Base-by-base conservation (phyloP, 2,113 vertebrate species). In the Tichodroma muraria region DNA sequence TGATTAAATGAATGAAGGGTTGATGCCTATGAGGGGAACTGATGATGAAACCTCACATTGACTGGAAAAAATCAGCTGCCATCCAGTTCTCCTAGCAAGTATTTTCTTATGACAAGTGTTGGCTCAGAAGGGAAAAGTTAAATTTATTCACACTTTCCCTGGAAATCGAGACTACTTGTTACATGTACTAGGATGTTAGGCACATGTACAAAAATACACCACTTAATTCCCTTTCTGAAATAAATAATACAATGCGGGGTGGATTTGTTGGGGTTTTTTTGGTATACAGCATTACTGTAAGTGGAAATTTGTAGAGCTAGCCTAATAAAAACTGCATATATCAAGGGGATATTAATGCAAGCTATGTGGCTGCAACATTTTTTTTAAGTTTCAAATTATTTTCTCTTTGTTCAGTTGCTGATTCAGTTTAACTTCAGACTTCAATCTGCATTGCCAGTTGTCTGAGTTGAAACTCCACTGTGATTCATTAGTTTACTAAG, bases 401-500 rank as follows among this genome's bases (percentile, higher is more conserved):
- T 95, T 35, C 84, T 96, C 30, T n/a, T 86, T 96, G 73, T 91
- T 96, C 38, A 73, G 75, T 96, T 91, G 75, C 83, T 95, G 76
- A 85, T 90, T 91, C 38, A 88, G 82, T 93, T 84, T 95, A 71
- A 63, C 77, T 96, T 89, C 88, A 91, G 86, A 53, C 90, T 94
- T 96, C 91, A 72, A 90, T 96, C 72, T 96, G 65, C 70, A 80
- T 92, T 97, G 95, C 94, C 92, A 95, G 95, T 83, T 95, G 89
- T 96, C 94, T 87, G 92, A 93, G 72, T 80, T 88, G 94, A 97
- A 95, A 97, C 95, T 97, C 96, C 97, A 98, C 97, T 98, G 98
- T 98, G 97, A 97, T 96, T 98, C 84, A 93, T 94, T 94, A 88
- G 88, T 97, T 97, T 98, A 98, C 95, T 95, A 96, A 96, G 96